phyloP scores from a whole-genome alignment of 2,888 invertebrate genomes.

The Sphaerophoria rueppellii region DNA sequence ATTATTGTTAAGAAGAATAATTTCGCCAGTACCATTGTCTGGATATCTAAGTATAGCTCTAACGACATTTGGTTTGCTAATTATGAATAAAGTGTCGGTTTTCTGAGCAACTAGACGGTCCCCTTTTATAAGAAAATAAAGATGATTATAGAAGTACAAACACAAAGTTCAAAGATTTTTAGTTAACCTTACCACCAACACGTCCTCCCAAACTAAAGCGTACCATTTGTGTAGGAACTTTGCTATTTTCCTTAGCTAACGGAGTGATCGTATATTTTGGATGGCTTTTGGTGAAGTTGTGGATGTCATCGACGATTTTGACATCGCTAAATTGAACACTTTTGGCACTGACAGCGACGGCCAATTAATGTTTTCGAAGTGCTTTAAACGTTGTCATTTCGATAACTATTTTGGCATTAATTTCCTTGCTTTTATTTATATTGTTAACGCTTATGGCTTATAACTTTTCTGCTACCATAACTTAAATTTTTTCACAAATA shows the following conservation, averaged over 20 bases:
- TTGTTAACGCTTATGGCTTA: constrained; percentile 61
- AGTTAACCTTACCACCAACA: constrained; percentile 75
- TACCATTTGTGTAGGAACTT: constrained; percentile 74
- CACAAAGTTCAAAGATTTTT: neutral
- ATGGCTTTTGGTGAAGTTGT: constrained; percentile 76
- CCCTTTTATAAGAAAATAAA: constrained; percentile 75
- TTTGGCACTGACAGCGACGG: constrained; percentile 37
- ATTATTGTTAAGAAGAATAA: constrained; percentile 77
- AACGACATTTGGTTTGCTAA: constrained; percentile 79
- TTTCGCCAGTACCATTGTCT: constrained; percentile 77
- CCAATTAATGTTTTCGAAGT: neutral
- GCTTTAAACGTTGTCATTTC: constrained; percentile 21
- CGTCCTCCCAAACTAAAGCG: constrained; percentile 79
- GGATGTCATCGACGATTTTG: constrained; percentile 77
- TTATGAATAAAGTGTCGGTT: constrained; percentile 76
- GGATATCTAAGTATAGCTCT: constrained; percentile 79
- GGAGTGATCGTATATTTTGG: constrained; percentile 76
- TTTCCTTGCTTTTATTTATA: constrained; percentile 53
- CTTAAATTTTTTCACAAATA: constrained; percentile 35
- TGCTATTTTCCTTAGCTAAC: constrained; percentile 74
- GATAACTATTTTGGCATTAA: constrained; percentile 49
- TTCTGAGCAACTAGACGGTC: constrained; percentile 78
- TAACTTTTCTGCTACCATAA: constrained; percentile 48
- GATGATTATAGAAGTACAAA: neutral
- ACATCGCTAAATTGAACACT: constrained; percentile 70